phyloP scores from a whole-genome alignment of 30 jellyfish, hydroid and myxozoan genomes.

The Aurelia aurita complex sp. Pacific region DNA sequence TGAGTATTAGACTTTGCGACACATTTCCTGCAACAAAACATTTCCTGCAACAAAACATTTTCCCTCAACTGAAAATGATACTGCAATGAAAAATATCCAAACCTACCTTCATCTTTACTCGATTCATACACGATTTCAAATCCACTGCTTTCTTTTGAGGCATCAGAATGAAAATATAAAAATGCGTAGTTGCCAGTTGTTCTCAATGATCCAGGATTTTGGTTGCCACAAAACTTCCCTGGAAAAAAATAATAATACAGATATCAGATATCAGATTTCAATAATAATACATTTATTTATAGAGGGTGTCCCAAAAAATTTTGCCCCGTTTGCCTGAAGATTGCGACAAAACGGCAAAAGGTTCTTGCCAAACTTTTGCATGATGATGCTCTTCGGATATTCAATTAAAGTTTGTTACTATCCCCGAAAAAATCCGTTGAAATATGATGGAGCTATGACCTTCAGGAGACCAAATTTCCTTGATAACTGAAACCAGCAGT shows the following conservation, averaged over 20 bases:
- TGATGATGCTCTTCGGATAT: too few relatives aligned
- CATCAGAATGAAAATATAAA: constrained; percentile 53
- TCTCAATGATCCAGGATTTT: constrained; percentile 34
- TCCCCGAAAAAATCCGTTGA: too few relatives aligned
- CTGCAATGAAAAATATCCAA: neutral
- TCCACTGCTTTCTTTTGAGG: constrained; percentile 42
- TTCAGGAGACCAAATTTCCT: too few relatives aligned
- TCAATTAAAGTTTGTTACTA: too few relatives aligned
- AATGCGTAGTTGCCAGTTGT: constrained; percentile 46
- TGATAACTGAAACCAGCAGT: too few relatives aligned
- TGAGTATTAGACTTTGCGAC: neutral
- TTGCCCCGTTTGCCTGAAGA: too few relatives aligned
- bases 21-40: neutral
- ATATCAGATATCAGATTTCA: too few relatives aligned
- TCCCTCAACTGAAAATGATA: neutral
- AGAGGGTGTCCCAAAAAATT: too few relatives aligned
- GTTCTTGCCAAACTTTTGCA: too few relatives aligned
- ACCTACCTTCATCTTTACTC: constrained; percentile 46
- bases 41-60: neutral
- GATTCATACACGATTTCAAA: constrained; percentile 49
- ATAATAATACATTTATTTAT: too few relatives aligned
- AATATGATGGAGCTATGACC: too few relatives aligned
- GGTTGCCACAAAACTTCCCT: constrained; percentile 70
- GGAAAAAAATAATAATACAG: neutral
- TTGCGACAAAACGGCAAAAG: too few relatives aligned